A percentile compares a stretch with the other conserved stretches of the same genome.
phyloP scores from a whole-genome alignment of 2,113 vertebrate species.

The Cyprinus carpio region DNA sequence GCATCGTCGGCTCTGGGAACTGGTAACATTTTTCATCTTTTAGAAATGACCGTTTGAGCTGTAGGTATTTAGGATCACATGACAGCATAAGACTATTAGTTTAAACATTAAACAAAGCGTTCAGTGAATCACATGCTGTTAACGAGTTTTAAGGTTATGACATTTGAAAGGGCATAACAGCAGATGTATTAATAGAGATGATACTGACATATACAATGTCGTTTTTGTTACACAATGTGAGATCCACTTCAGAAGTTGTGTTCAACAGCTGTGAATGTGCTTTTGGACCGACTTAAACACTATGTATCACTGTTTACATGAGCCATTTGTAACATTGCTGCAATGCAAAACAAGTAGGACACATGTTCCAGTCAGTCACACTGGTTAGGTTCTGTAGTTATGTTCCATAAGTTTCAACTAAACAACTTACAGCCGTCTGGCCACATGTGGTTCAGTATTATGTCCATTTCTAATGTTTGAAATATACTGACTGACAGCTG shows the following conservation, averaged over 20 bases:
- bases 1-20: constrained; percentile 94
- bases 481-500: background rate
- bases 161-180: background rate
- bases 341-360: constrained; percentile 22
- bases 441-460: background rate
- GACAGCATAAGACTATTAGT: background rate
- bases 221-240: background rate
- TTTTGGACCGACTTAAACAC: background rate
- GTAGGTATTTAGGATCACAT: background rate
- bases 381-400: background rate
- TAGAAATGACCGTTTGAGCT: background rate
- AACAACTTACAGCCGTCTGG: background rate
- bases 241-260: background rate
- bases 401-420: background rate
- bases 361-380: constrained; percentile 50
- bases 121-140: background rate
- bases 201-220: background rate
- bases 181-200: background rate
- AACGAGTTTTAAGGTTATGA: background rate
- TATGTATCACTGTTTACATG: background rate
- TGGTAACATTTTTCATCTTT: constrained; percentile 76
- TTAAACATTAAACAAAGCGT: background rate
- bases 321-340: background rate
- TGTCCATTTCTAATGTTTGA: background rate
- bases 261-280: constrained; percentile 13